A percentile compares a stretch with the other conserved stretches of the same genome.
These are phyloP conservation scores for Pristionchus exspectatus DNA, from an alignment of 2,888 invertebrate species.

Conservation along the genomic window DNA sequence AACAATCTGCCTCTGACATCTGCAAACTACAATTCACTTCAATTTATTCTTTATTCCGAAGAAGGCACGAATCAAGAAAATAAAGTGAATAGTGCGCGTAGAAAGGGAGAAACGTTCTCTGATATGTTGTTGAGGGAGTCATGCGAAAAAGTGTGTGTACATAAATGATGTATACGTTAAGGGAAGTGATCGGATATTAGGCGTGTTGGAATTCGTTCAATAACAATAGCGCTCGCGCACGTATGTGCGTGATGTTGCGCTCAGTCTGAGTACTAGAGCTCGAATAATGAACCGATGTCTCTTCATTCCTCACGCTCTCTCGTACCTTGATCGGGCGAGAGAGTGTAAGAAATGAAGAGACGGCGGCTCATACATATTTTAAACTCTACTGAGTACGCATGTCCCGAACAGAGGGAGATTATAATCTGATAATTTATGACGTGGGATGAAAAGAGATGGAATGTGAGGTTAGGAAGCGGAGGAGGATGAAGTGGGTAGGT, in stretches of 20 bases:
- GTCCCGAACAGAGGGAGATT: no score
- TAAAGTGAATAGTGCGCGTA: no score
- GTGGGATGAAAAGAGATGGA: no score
- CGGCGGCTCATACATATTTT: not conserved
- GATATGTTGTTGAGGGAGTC: not conserved
- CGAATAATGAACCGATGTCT: not conserved
- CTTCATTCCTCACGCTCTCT: not conserved
- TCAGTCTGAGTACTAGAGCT: not conserved
- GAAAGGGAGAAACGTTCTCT: not conserved
- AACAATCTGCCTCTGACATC: not conserved
- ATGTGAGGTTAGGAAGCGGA: no score
- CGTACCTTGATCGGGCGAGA: not conserved
- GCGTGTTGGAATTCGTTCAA: not conserved
- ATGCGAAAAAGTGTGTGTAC: not conserved
- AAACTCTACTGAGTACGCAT: not conserved
- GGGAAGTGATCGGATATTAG: not conserved
- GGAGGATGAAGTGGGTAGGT: no score
- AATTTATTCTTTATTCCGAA: not conserved
- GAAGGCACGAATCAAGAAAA: no score
- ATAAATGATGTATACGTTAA: not conserved
- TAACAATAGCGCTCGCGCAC: not conserved
- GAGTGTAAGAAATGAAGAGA: not conserved
- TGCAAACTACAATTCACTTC: not conserved
- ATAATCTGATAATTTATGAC: no score
- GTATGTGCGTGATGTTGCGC: not conserved